These are phyloP conservation scores for Aphaenogaster floridana DNA, from an alignment of 1,140 invertebrate genomes.

Conservation along the genomic window DNA sequence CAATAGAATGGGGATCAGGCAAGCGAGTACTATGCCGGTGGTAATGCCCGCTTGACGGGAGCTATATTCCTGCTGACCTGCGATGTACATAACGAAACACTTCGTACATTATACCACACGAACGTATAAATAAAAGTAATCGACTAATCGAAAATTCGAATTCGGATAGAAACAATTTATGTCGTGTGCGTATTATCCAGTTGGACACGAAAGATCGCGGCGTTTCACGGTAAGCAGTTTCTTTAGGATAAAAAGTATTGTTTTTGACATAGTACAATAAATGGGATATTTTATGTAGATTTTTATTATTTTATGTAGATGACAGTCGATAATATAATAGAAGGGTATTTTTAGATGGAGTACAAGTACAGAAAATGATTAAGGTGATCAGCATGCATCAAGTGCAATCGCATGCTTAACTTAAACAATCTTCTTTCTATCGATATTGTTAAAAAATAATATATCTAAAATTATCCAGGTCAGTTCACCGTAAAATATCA, in stretches of 20 bases:
- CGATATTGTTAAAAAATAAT: neutral
- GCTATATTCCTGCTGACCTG: constrained; percentile 93
- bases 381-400: neutral
- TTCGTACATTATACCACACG: neutral
- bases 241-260: neutral
- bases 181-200: neutral
- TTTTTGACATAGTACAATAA: neutral
- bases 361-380: neutral
- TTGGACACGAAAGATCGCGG: no score
- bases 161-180: neutral
- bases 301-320: neutral
- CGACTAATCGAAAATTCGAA: neutral
- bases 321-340: neutral
- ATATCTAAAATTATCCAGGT: neutral
- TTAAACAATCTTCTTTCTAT: neutral
- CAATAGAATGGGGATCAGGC: constrained; percentile 92
- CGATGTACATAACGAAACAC: constrained; percentile 30
- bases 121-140: neutral
- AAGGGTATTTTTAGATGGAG: neutral
- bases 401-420: neutral
- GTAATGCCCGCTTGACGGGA: constrained; percentile 92
- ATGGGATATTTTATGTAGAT: neutral
- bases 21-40: constrained; percentile 91
- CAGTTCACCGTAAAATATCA: neutral
- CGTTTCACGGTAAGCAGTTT: neutral